Evolutionary conservation across 2,888 invertebrate genomes (phyloP).

Genomic region (Papilio protenor): DNA sequence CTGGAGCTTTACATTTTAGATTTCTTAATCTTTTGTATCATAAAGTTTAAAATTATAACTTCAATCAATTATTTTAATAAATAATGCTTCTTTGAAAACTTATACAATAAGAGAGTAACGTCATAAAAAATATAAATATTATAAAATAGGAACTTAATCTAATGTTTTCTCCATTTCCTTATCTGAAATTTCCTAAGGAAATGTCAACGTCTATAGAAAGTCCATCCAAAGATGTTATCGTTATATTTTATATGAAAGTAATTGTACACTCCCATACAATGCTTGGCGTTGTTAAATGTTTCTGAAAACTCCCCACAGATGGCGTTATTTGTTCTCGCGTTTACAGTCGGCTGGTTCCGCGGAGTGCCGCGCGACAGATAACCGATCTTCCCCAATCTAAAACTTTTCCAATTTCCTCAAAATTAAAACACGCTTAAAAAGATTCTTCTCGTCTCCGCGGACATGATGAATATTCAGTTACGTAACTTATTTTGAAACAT

Average conservation of each 20-base stretch:
- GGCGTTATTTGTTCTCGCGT: background rate
- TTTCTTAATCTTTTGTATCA: background rate
- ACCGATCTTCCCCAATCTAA: constrained; percentile 22
- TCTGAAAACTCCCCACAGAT: background rate
- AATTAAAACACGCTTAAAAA: constrained; percentile 35
- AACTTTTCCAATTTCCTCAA: constrained; percentile 38
- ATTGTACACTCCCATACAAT: background rate
- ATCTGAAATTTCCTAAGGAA: too few relatives aligned
- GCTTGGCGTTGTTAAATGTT: background rate
- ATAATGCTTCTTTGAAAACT: background rate
- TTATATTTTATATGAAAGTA: background rate
- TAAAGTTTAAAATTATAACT: background rate
- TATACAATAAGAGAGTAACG: background rate
- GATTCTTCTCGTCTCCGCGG: constrained; percentile 23
- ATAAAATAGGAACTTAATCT: background rate
- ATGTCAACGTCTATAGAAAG: background rate
- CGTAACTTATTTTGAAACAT: constrained; percentile 26
- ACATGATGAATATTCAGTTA: constrained; percentile 28
- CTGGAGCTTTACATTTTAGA: background rate
- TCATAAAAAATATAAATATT: too few relatives aligned
- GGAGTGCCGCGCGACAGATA: constrained; percentile 9
- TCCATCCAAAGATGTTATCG: background rate
- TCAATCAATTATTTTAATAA: too few relatives aligned
- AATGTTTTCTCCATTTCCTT: background rate
- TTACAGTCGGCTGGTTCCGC: constrained; percentile 7